Base-by-base conservation (phyloP, 2,888 invertebrate species). In the Opisthograptis luteolata region DNA sequence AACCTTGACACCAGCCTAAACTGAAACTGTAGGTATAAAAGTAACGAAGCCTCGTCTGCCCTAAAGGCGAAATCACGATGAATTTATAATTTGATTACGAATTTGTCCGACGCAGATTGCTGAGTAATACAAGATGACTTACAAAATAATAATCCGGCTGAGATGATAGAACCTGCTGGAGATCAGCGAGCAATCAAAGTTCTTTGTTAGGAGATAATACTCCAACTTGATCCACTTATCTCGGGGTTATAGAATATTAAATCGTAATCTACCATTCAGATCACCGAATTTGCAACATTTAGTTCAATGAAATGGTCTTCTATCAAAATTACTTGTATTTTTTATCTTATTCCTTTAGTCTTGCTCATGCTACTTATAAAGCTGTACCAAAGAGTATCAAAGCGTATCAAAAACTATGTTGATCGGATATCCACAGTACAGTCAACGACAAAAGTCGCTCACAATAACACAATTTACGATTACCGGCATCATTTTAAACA, bases 81-180 rank as follows among this genome's bases (percentile, higher is more conserved):
- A 81, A 79, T 73, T 70, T 79, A 73, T 79, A 76, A 80, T 78
- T 76, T 75, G 66, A 80, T 81, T 79, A 72, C 63, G 58, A 73
- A 67, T 64, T 67, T 68, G 67, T 65, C 62, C 52, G 56, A 42
- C 54, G 51, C 61, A 68, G 36, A 73, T 68, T 64, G 61, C 64
- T 62, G 63, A 64, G 62, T 63, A 61, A 70, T 54, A 65, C 58
- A 62, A 66, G 52, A 61, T 57, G 42, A 62, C 61, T 55, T 43
- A 42, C 55, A 57, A 62, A 44, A 45, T 50, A 44, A 40, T 50
- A 37, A 42, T 42, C 43, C 32, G 15, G 34, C 34, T 35, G 40
- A 41, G 31, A 15, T 19, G 41, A 48, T 25, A 25, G 31, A 32
- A 49, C 10, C 36, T 41, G 10, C 14, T 24, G 9, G 17, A 32